Conservation (phyloP, 2,113 vertebrate species). For the Lasiurus borealis region DNA sequence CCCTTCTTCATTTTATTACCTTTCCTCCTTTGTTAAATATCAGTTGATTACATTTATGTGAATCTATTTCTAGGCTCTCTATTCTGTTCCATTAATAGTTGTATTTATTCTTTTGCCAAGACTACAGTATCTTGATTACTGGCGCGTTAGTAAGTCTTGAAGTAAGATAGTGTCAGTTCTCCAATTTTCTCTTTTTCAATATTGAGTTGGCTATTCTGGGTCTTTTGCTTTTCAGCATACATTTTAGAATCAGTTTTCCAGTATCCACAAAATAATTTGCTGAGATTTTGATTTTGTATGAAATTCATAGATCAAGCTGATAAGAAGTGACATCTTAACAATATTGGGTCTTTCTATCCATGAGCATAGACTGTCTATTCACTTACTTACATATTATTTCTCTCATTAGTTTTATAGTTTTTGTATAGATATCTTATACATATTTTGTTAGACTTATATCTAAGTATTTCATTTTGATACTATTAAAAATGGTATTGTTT, state of each 20-base stretch:
- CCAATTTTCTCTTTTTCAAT: conserved; percentile 10
- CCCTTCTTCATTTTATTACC: neutral
- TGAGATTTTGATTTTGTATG: neutral
- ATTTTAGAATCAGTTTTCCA: neutral
- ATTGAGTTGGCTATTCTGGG: neutral
- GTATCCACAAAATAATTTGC: neutral
- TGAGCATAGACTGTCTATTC: neutral
- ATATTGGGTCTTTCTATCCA: neutral
- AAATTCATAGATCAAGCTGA: neutral
- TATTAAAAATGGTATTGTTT: neutral
- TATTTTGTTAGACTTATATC: neutral
- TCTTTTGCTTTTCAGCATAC: neutral
- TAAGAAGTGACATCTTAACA: neutral
- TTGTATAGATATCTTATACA: neutral
- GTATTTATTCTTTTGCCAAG: neutral
- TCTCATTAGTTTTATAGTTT: neutral
- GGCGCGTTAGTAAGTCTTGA: neutral
- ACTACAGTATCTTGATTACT: neutral
- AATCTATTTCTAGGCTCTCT: neutral
- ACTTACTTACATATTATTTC: neutral
- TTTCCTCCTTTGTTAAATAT: neutral
- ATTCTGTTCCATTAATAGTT: neutral
- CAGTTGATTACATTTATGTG: neutral
- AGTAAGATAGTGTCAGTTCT: neutral
- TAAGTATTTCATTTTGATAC: neutral